Evolutionary conservation across 2,797 vertebrate genomes (phyloP), one percentile per base, ranked within the genome.

Genomic region (Carcharodon carcharias): DNA sequence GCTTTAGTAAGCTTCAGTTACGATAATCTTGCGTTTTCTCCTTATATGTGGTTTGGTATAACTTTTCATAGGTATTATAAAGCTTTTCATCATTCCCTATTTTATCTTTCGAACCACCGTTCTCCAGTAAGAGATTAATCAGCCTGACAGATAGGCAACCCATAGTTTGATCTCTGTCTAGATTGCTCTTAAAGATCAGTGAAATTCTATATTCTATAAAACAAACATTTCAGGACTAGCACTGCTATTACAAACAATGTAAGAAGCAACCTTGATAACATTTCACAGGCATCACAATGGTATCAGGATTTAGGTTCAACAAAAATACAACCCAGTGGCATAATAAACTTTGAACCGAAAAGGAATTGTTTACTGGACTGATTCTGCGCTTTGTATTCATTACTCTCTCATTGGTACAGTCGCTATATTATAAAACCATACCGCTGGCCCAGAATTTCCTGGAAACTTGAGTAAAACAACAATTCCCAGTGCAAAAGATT

Each of bases 341-440:
- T 82, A 82, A 82, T 82, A 40, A 35, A 82, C 28, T 82, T 82
- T 35, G 7, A 82, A 82, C 1, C 11, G 35, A 82, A 82, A n/a
- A n/a, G 77, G 40, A 82, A 82, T 40, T 82, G 40, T 82, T 82
- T 82, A 82, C 77, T n/a, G n/a, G 11, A 2, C 77, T n/a, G n/a
- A 35, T 67, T 82, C 77, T 82, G 77, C 82, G 77, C n/a, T 40
- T 82, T 82, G 77, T 40, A 82, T 82, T 82, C 77, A 82, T 82
- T n/a, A 82, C 77, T 82, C 7, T 35, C 40, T 82, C 77, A n/a
- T 50, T 82, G 35, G 31, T 1, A 82, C 40, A 82, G 40, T 11
- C 14, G 14, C 3, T 67, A 67, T 67, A 67, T 67, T 67, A 67
- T 67, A 67, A 2, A 67, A 67, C 18, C 65, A 67, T 18, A 21